Base-by-base conservation (phyloP, 2,888 invertebrate species). In the Hartigia nigra region DNA sequence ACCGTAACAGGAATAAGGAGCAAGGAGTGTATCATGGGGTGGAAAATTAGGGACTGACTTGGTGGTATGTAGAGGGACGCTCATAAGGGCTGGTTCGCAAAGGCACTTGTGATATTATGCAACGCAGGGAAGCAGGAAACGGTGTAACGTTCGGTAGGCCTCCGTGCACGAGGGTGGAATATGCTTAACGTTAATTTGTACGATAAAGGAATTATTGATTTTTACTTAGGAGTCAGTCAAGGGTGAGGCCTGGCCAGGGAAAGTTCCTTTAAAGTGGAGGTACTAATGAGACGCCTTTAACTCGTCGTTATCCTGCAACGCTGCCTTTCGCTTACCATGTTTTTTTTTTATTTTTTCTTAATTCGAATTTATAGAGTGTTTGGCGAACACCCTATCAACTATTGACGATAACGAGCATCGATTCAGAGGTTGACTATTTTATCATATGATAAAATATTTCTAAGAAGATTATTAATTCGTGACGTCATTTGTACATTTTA, bases 161-260 rank as follows among this genome's bases (percentile, higher is more conserved):
- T 82, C 79, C 80, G 84, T 83, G 85, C 84, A 85, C 86, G 87
- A 88, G 89, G 90, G 89, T 87, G 87, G 89, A 90, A 90, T 89
- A 89, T 88, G 87, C 90, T 90, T 88, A 90, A 86, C 89, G 88
- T 90, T 90, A 90, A 90, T 90, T 90, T 90, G 87, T 87, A 85
- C 89, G 88, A 90, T 90, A 90, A 90, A 90, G 89, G 88, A 90
- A 89, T 90, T 90, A 90, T 90, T 90, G 90, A 90, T 90, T 90
- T 90, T 90, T 90, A 90, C 90, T 90, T 89, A 90, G 87, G 82
- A 85, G 83, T 82, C 89, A 85, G 86, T 87, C 85, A 84, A 87
- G 87, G 87, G 88, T 87, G 87, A 84, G 87, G 85, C 86, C 84
- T 82, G 84, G 83, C 80, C 82, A 81, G 83, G 81, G 81, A 82